Conservation (phyloP, 2,113 vertebrate species). For the Chitala chitala region DNA sequence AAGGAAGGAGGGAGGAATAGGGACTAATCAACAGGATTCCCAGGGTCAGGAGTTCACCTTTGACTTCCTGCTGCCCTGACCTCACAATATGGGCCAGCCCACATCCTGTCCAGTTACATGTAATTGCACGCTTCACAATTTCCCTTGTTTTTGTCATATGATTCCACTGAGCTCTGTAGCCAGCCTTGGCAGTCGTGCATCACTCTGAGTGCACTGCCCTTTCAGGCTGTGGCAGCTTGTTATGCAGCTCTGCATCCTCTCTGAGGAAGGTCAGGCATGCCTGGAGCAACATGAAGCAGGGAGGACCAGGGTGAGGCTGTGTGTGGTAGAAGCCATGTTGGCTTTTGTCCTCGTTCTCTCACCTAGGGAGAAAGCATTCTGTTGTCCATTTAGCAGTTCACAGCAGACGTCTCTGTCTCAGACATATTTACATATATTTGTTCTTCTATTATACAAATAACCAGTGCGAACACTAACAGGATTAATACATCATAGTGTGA, state of each 20-base stretch:
- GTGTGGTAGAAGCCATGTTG: not conserved
- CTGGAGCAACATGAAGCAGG: too few species aligned
- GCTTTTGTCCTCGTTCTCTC: not conserved
- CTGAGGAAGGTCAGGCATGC: too few species aligned
- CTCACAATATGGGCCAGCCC: slow-evolving; percentile 8
- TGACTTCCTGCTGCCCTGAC: slow-evolving; percentile 62
- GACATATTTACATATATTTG: not conserved
- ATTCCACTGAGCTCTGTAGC: too few species aligned
- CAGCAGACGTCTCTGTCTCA: not conserved
- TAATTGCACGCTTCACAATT: not conserved
- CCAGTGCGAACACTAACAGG: not conserved
- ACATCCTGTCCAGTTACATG: not conserved
- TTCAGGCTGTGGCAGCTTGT: too few species aligned
- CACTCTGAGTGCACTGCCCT: too few species aligned
- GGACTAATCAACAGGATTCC: slow-evolving; percentile 62
- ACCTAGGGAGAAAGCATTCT: not conserved
- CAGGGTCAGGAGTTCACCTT: slow-evolving; percentile 55
- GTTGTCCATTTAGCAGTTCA: not conserved
- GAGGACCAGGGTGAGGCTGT: too few species aligned
- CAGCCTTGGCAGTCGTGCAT: too few species aligned
- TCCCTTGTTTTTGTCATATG: not conserved
- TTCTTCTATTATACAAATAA: slow-evolving; percentile 1
- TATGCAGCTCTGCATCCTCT: too few species aligned
- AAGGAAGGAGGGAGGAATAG: slow-evolving; percentile 34
- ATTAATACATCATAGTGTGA: too few species aligned